These are phyloP conservation scores for Brienomyrus brachyistius DNA, from an alignment of 2,113 vertebrate species.

Conservation along the genomic window DNA sequence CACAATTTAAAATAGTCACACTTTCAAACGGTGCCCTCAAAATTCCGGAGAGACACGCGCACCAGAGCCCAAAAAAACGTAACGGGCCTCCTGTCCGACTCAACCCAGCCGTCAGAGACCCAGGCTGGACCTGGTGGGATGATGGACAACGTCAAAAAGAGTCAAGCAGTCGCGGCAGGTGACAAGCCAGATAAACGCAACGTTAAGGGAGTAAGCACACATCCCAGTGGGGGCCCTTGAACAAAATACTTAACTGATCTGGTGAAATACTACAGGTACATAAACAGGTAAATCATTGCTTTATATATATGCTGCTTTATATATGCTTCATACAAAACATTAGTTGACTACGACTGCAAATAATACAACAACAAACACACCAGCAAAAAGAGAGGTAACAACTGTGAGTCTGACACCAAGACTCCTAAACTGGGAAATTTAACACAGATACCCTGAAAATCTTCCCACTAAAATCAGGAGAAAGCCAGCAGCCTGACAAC, in stretches of 20 bases:
- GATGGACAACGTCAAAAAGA: background rate
- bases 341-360: background rate
- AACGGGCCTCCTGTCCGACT: background rate
- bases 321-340: background rate
- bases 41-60: background rate
- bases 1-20: slow-evolving; percentile 14
- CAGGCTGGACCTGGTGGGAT: background rate
- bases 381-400: background rate
- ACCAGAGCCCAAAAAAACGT: background rate
- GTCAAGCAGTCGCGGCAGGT: background rate
- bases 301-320: background rate
- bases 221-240: background rate
- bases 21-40: background rate
- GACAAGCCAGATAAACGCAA: background rate
- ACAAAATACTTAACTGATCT: background rate
- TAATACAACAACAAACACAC: background rate
- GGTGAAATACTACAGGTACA: background rate
- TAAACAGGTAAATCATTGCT: background rate
- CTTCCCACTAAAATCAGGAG: background rate
- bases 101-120: background rate
- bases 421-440: background rate
- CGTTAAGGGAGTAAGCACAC: background rate
- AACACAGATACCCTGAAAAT: background rate
- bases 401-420: background rate
- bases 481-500: background rate